A percentile compares a stretch with the other conserved stretches of the same genome.
These are phyloP conservation scores for Folsomia candida DNA, from an alignment of 2,888 invertebrate species.

Conservation along the genomic window DNA sequence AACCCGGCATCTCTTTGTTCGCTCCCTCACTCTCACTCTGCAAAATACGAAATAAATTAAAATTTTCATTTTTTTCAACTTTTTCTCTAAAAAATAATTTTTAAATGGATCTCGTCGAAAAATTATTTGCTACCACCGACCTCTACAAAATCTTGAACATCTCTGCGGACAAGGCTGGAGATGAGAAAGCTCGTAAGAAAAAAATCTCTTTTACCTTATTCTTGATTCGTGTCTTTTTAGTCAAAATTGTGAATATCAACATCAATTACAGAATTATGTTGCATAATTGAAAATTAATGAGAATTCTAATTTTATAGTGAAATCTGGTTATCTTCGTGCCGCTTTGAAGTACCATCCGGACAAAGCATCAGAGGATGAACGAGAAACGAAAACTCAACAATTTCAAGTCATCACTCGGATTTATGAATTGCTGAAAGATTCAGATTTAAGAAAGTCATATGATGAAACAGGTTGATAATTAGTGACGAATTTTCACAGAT, in stretches of 20 bases:
- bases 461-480: constrained; percentile 46
- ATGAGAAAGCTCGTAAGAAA: constrained; percentile 41
- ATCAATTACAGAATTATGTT: not conserved
- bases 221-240: not conserved
- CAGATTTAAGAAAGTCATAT: constrained; percentile 43
- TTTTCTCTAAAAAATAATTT: too few relatives aligned
- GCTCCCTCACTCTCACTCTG: too few relatives aligned
- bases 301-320: constrained; percentile 29
- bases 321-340: constrained; percentile 43
- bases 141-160: constrained; percentile 37
- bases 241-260: not conserved
- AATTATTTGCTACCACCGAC: constrained; percentile 42
- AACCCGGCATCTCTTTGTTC: too few relatives aligned
- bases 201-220: not conserved
- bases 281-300: not conserved
- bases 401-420: constrained; percentile 45
- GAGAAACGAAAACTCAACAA: constrained; percentile 43
- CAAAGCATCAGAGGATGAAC: constrained; percentile 38
- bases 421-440: constrained; percentile 44
- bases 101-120: constrained; percentile 40
- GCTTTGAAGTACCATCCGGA: constrained; percentile 47
- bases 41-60: too few relatives aligned
- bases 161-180: constrained; percentile 25
- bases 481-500: too few relatives aligned
- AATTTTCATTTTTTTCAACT: too few relatives aligned